Base-by-base conservation (phyloP, 1,140 invertebrate species). In the Procambarus clarkii region DNA sequence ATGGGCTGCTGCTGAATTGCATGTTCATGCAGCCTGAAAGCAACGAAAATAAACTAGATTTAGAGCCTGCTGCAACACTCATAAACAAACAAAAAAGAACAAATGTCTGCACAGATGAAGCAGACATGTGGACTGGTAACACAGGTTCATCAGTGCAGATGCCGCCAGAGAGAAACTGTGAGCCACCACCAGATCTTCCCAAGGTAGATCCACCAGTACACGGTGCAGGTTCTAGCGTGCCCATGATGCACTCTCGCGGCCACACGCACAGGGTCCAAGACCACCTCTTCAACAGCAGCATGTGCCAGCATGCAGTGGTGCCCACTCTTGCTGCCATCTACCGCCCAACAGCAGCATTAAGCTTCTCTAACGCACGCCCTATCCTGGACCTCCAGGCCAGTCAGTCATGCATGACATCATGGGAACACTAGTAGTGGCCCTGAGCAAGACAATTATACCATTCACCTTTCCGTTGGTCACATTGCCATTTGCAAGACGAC, bases 401-500 rank as follows among this genome's bases (percentile, higher is more conserved):
- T 81, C 79, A 81, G 34, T 81, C 7, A 45, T 81, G 79, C 48
- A 81, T 81, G 48, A 34, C 79, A 81, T 81, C 13, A 81, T 81
- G 79, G 34, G 15, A 13, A 45, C 15, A 13, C 48, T 81, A 81
- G 79, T 54, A 34, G 34, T 45, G 8, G 8, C 79, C 24, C 15
- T 81, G 79, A 15, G 48, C 48, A 54, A 45, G 24, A 81, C 15
- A 45, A 45, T 45, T 45, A 81, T 81, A 45, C 79, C 79, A 45
- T 45, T 50, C 48, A 45, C 79, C 79, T 81, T 81, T 81, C 79
- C 48, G 15, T 81, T 81, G 79, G 79, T 50, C 15, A 81, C 24
- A 45, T 48, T 15, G 9, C 13, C 13, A 50, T 45, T 45, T 81
- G 48, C 34, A 81, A 50, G 79, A 45, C 48, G 24, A 81, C 34